Percentiles rank a stretch among this genome's conserved stretches.
These are phyloP conservation scores for Danio jaintianensis DNA, from an alignment of 2,797 vertebrate genomes.

Conservation along the genomic window DNA sequence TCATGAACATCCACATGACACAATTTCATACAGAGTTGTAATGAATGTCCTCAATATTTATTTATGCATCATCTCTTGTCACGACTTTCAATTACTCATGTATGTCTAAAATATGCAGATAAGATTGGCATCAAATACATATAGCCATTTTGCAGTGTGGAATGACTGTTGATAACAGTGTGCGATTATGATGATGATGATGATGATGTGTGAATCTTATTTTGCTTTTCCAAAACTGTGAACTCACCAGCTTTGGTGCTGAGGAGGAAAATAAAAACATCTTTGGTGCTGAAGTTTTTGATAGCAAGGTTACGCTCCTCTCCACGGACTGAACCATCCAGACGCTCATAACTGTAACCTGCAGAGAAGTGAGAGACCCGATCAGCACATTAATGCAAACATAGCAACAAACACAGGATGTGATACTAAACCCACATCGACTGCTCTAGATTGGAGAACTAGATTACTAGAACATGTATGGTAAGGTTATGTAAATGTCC, in stretches of 20 bases:
- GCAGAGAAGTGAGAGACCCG: constrained; percentile 3
- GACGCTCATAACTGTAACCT: constrained; percentile 93
- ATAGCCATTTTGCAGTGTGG: not conserved
- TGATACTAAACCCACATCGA: constrained; percentile 46
- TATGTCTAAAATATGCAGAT: not conserved
- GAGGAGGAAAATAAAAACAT: constrained; percentile 90
- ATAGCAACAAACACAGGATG: constrained; percentile 53
- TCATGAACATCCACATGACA: not conserved
- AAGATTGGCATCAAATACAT: constrained; percentile 14
- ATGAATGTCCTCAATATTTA: constrained; percentile 6
- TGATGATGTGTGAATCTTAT: not conserved
- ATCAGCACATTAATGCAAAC: not conserved
- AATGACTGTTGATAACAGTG: not conserved
- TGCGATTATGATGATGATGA: not conserved
- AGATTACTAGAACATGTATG: constrained; percentile 28
- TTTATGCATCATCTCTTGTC: not conserved
- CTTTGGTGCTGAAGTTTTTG: constrained; percentile 89
- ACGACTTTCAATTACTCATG: not conserved
- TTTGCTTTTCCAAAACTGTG: not conserved
- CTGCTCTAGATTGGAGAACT: constrained; percentile 46
- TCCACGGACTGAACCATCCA: constrained; percentile 92
- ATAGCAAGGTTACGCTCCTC: constrained; percentile 92
- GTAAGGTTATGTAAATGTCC: not conserved
- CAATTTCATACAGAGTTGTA: not conserved
- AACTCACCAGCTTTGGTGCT: constrained; percentile 91